Evolutionary conservation across 2,113 vertebrate genomes (phyloP).

Genomic region (Catagonus wagneri): DNA sequence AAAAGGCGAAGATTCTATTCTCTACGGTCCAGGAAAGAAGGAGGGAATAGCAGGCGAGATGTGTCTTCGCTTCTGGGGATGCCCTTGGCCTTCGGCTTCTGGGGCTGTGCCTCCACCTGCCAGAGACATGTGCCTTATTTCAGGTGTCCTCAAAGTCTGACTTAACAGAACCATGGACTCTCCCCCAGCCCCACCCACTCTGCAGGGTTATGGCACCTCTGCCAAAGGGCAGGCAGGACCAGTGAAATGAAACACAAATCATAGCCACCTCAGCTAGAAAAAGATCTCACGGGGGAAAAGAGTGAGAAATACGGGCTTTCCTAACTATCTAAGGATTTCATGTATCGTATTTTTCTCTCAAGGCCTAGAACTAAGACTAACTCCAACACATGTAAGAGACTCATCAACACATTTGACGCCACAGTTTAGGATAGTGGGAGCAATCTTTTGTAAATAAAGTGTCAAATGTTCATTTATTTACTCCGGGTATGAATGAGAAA

Average conservation of each 20-base stretch:
- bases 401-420: neutral
- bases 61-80: neutral
- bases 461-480: neutral
- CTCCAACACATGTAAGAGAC: neutral
- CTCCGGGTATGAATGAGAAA: neutral
- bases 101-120: neutral
- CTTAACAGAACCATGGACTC: neutral
- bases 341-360: neutral
- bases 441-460: neutral
- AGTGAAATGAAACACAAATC: neutral
- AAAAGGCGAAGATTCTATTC: neutral
- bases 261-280: neutral
- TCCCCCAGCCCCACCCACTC: neutral
- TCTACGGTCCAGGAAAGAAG: neutral
- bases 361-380: neutral
- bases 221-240: neutral
- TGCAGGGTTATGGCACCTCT: neutral
- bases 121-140: neutral
- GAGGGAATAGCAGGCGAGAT: neutral
- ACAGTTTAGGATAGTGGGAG: neutral
- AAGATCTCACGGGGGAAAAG: neutral
- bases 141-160: neutral
- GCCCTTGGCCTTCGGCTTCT: neutral
- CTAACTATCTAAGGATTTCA: conserved; percentile 34
- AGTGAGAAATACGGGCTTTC: neutral